Conservation (phyloP, 1,140 invertebrate genomes). For the Conus betulinus region DNA sequence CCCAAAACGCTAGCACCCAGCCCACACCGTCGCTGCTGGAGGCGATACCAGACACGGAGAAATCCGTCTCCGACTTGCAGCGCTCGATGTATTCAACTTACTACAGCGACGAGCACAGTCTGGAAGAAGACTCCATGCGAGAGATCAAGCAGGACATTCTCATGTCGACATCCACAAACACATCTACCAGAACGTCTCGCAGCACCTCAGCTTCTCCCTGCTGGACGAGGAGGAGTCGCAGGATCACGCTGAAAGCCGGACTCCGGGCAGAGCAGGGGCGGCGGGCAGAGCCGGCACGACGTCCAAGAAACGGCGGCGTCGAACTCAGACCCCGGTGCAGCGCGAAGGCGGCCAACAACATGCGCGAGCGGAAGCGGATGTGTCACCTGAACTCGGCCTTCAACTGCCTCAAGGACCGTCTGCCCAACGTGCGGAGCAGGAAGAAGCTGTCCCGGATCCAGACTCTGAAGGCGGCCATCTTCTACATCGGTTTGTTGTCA, state of each 20-base stretch:
- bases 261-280: not conserved
- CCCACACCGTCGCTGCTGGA: not conserved
- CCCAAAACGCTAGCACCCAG: not conserved
- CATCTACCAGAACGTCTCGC: slow-evolving; percentile 4
- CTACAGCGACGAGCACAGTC: slow-evolving; percentile 22
- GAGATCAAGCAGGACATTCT: slow-evolving; percentile 8
- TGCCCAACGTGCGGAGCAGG: slow-evolving; percentile 98
- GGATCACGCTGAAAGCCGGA: not conserved
- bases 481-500: slow-evolving; percentile 97
- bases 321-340: slow-evolving; percentile 58
- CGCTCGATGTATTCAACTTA: not conserved
- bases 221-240: slow-evolving; percentile 5
- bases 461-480: slow-evolving; percentile 95
- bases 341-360: slow-evolving; percentile 66
- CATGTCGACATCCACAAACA: not conserved
- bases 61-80: not conserved
- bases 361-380: slow-evolving; percentile 92
- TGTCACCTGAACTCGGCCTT: slow-evolving; percentile 98
- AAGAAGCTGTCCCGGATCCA: slow-evolving; percentile 97
- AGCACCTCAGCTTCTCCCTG: not conserved
- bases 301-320: slow-evolving; percentile 43
- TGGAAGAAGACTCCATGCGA: not conserved
- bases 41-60: not conserved
- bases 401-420: slow-evolving; percentile 78
- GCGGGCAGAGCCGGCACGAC: not conserved